Percentiles rank a stretch among this genome's conserved stretches.
These are phyloP conservation scores for Semnornis frantzii DNA, from an alignment of 2,113 vertebrate genomes.

Conservation along the genomic window DNA sequence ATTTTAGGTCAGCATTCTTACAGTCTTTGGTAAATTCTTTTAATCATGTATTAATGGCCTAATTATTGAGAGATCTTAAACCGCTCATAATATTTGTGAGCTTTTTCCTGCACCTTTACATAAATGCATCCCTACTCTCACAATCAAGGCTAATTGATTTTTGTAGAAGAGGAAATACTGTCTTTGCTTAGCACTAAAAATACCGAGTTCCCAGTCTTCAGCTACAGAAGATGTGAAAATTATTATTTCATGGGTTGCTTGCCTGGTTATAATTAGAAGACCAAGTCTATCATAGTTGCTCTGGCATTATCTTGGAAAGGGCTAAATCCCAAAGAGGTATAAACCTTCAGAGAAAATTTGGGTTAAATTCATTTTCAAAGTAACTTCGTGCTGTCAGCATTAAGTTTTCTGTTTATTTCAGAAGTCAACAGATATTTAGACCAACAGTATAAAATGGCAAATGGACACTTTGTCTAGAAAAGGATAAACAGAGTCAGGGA, in stretches of 20 bases:
- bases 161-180: neutral
- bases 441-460: neutral
- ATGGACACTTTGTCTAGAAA: too few relatives aligned
- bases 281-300: too few relatives aligned
- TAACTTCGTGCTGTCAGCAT: neutral
- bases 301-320: neutral
- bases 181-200: neutral
- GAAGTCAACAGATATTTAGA: conserved; percentile 4
- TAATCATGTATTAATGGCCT: neutral
- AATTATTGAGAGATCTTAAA: neutral
- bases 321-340: neutral
- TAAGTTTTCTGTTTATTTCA: conserved; percentile 9
- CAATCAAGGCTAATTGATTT: neutral
- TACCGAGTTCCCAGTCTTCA: neutral
- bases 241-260: neutral
- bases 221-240: neutral
- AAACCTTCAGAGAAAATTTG: neutral
- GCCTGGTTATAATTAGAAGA: neutral
- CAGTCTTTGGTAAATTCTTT: neutral
- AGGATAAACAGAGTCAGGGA: too few relatives aligned
- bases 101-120: too few relatives aligned
- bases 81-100: too few relatives aligned
- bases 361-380: conserved; percentile 34
- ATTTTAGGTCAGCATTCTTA: neutral
- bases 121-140: neutral